Evolutionary conservation across 2,888 invertebrate genomes (phyloP).

Genomic region (Exephanes ischioxanthus): DNA sequence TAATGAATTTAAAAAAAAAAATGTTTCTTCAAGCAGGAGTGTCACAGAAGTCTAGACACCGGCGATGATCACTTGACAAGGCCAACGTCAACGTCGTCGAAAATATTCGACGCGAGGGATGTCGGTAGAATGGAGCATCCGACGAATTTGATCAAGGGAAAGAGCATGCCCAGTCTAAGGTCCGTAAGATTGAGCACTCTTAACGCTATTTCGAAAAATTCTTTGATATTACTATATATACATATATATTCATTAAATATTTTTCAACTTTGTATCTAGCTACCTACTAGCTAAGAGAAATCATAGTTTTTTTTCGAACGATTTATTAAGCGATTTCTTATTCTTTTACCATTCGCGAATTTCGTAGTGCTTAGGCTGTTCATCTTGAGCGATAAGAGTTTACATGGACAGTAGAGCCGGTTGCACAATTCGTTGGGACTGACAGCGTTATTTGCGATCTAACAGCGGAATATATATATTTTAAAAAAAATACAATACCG

Average conservation of each 20-base stretch:
- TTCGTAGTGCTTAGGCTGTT: conserved; percentile 60
- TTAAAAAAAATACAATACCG: not conserved
- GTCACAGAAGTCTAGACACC: conserved; percentile 93
- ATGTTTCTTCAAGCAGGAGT: conserved; percentile 87
- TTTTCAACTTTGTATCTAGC: conserved; percentile 46
- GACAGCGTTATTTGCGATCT: not conserved
- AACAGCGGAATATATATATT: conserved; percentile 10
- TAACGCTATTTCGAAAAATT: conserved; percentile 1
- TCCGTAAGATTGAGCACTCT: conserved; percentile 83
- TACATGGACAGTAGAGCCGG: conserved; percentile 38
- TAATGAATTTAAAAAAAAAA: not conserved
- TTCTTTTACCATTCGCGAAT: conserved; percentile 39
- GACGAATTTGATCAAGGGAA: conserved; percentile 94
- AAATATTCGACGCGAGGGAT: conserved; percentile 86
- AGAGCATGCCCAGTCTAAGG: conserved; percentile 98
- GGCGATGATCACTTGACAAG: conserved; percentile 91
- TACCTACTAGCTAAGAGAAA: conserved; percentile 47
- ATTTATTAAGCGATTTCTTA: conserved; percentile 39
- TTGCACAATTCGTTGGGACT: conserved; percentile 22
- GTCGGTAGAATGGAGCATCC: conserved; percentile 86
- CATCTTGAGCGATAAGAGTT: conserved; percentile 42
- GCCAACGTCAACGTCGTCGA: conserved; percentile 90
- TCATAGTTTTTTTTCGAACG: conserved; percentile 40
- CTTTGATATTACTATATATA: conserved; percentile 5
- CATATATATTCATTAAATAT: conserved; percentile 19